These are phyloP conservation scores for Troides aeacus DNA, from an alignment of 2,888 invertebrate species.

Conservation along the genomic window DNA sequence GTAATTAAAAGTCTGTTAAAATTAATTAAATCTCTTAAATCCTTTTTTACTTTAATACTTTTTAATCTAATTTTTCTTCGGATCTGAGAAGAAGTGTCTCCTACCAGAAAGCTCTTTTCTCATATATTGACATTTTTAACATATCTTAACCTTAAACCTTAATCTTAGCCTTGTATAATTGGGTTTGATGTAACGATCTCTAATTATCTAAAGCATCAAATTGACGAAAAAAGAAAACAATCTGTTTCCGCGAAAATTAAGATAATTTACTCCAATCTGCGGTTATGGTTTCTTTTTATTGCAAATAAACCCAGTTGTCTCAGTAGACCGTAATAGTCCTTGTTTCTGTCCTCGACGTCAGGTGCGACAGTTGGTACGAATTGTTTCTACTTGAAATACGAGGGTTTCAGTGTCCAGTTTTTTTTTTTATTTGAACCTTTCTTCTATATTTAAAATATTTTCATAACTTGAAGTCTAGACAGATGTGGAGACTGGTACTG, in stretches of 20 bases:
- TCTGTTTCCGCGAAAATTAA: neutral
- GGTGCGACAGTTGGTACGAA: conserved; percentile 69
- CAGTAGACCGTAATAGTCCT: conserved; percentile 63
- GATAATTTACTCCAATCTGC: conserved; percentile 12
- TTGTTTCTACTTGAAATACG: conserved; percentile 52
- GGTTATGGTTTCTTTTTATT: conserved; percentile 49
- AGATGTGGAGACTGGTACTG: neutral
- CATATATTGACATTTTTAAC: too few relatives aligned
- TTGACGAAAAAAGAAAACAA: neutral
- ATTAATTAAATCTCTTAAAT: too few relatives aligned
- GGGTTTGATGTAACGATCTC: neutral
- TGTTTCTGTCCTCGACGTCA: conserved; percentile 59
- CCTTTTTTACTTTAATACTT: too few relatives aligned
- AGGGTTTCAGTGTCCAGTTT: neutral
- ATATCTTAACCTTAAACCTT: too few relatives aligned
- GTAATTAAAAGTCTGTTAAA: too few relatives aligned
- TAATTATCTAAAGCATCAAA: neutral
- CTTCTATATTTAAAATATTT: neutral
- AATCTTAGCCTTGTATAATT: too few relatives aligned
- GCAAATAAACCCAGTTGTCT: conserved; percentile 70
- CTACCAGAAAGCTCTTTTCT: too few relatives aligned
- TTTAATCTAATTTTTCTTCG: too few relatives aligned
- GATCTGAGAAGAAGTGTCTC: too few relatives aligned
- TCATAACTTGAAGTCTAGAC: neutral
- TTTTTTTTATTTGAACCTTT: neutral